Percentiles rank a stretch among this genome's conserved stretches.
phyloP scores from a whole-genome alignment of 1,140 invertebrate species.

The Sycobia sp. region DNA sequence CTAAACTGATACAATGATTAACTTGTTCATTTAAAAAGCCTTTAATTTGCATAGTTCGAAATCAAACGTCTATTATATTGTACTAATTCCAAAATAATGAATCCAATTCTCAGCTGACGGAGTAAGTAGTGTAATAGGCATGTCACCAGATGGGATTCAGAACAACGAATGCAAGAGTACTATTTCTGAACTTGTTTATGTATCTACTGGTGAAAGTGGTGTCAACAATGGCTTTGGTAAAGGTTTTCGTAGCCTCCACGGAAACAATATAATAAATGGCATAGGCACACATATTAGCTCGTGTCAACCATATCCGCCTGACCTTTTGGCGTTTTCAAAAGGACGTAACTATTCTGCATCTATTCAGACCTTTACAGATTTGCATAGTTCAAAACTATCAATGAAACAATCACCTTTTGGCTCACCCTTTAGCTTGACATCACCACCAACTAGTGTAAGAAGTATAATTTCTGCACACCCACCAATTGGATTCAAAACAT shows the following conservation, averaged over 20 bases:
- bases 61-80: no score
- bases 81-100: no score
- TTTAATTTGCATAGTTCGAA: no score
- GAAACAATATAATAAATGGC: conserved; percentile 40
- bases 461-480: conserved; percentile 35
- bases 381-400: conserved; percentile 67
- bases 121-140: conserved; percentile 45
- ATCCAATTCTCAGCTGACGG: conserved; percentile 56
- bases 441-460: no score
- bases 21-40: no score
- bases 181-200: no score
- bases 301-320: conserved; percentile 73
- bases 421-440: conserved; percentile 45
- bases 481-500: conserved; percentile 66
- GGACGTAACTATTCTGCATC: conserved; percentile 62
- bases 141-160: conserved; percentile 40
- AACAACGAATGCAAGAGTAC: conserved; percentile 50
- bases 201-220: no score
- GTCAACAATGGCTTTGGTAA: no score
- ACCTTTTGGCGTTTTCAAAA: conserved; percentile 77
- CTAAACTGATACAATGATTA: no score
- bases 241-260: no score
- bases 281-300: conserved; percentile 51
- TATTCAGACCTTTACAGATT: conserved; percentile 77
- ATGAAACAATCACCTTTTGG: conserved; percentile 56